Conservation (phyloP, 2,113 vertebrate species). For the Protobothrops flavoviridis region DNA sequence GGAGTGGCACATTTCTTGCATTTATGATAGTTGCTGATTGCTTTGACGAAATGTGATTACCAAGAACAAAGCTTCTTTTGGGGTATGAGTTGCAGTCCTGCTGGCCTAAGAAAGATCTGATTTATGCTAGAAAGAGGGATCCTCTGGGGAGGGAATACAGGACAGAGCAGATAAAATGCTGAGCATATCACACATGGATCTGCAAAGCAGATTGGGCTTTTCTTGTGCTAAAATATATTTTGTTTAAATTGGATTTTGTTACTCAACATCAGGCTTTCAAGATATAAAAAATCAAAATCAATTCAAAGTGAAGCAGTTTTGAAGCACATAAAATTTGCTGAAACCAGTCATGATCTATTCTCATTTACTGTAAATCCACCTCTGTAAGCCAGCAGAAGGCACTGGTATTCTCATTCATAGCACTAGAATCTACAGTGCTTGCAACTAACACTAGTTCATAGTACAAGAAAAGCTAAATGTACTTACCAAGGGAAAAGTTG, state of each 20-base stretch:
- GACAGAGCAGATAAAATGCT: rapidly evolving
- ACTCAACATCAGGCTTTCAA: slow-evolving; percentile 12
- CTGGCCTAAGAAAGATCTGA: not conserved
- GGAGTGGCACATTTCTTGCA: not conserved
- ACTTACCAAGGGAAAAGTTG: not conserved
- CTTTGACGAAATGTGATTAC: not conserved
- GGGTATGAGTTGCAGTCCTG: not conserved
- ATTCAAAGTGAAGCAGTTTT: slow-evolving; percentile 28
- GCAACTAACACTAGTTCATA: not conserved
- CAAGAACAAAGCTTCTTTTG: not conserved
- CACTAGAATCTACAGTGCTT: not conserved
- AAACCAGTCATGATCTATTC: slow-evolving; percentile 1
- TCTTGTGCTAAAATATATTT: slow-evolving; percentile 23
- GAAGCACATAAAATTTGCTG: slow-evolving; percentile 36
- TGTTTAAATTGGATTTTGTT: slow-evolving; percentile 19
- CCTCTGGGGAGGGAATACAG: rapidly evolving
- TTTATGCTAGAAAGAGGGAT: not conserved
- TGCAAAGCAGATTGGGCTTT: not conserved
- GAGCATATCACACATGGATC: not conserved
- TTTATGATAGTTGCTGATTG: not conserved
- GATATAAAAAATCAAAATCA: slow-evolving; percentile 46
- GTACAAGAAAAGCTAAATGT: not conserved
- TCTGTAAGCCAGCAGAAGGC: rapidly evolving
- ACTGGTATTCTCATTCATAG: not conserved
- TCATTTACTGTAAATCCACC: slow-evolving; percentile 10